Conservation (phyloP, 2,797 vertebrate genomes). For the Hippoglossus hippoglossus region DNA sequence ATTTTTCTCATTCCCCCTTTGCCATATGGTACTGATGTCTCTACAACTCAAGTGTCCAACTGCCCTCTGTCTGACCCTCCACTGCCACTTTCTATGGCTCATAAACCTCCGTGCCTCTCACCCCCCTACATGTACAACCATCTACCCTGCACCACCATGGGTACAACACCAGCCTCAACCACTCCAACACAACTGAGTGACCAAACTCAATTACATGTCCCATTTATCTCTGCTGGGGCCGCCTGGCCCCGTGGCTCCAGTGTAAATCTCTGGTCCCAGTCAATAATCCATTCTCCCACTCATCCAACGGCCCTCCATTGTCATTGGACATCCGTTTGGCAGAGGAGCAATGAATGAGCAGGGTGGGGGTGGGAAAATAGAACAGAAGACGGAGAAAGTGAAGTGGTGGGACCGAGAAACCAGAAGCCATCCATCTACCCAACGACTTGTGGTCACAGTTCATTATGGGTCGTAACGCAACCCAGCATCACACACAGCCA, state of each 20-base stretch:
- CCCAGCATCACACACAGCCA: constrained; percentile 49
- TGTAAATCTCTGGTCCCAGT: constrained; percentile 85
- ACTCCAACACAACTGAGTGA: constrained; percentile 81
- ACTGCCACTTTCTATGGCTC: constrained; percentile 73
- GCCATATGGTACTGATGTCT: constrained; percentile 68
- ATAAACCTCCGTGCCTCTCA: constrained; percentile 71
- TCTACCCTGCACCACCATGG: constrained; percentile 52
- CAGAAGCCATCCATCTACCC: constrained; percentile 79
- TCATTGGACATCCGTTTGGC: constrained; percentile 78
- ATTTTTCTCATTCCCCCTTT: constrained; percentile 46
- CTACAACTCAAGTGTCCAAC: constrained; percentile 64
- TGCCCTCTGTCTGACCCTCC: constrained; percentile 77
- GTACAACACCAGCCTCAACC: constrained; percentile 64
- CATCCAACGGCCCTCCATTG: constrained; percentile 78
- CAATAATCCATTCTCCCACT: constrained; percentile 85
- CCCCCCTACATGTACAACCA: constrained; percentile 56
- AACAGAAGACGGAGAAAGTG: constrained; percentile 62
- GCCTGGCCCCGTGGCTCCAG: constrained; percentile 75
- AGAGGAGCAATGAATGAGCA: constrained; percentile 67
- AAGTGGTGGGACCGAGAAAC: constrained; percentile 69
- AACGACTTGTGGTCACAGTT: constrained; percentile 79
- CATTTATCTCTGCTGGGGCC: constrained; percentile 81
- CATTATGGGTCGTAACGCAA: constrained; percentile 78
- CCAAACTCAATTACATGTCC: constrained; percentile 87
- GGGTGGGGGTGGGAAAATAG: constrained; percentile 28